Conservation (phyloP, 2,113 vertebrate species). For the Megatriorchis doriae region DNA sequence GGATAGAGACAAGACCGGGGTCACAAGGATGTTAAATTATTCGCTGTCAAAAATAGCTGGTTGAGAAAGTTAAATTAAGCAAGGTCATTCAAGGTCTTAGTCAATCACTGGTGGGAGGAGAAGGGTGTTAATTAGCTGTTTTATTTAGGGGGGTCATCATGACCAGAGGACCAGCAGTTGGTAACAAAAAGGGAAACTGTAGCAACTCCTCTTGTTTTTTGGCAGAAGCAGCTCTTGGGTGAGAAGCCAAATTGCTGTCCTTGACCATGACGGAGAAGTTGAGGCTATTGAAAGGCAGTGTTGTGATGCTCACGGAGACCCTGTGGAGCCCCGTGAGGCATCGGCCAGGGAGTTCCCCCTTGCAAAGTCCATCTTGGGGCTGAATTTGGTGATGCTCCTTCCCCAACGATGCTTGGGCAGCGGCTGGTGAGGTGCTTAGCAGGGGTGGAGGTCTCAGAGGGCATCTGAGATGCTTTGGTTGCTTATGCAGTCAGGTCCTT, state of each 20-base stretch:
- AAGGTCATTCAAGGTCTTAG: conserved; percentile 31
- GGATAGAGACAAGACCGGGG: conserved; percentile 14
- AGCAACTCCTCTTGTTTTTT: not conserved
- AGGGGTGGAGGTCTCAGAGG: not conserved
- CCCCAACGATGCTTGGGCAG: not conserved
- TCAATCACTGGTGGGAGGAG: not conserved
- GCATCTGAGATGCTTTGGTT: not conserved
- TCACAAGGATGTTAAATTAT: conserved; percentile 51
- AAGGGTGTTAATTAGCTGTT: not conserved
- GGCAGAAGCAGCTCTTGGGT: not conserved
- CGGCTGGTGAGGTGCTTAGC: not conserved
- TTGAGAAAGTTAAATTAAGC: conserved; percentile 31
- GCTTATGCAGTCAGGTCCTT: not conserved
- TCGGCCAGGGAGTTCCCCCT: not conserved
- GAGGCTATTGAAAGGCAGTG: not conserved
- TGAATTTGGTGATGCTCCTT: not conserved
- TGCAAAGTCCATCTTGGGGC: not conserved
- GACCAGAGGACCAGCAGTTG: not conserved
- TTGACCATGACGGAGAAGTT: not conserved
- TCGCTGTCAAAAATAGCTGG: conserved; percentile 44
- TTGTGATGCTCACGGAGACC: not conserved
- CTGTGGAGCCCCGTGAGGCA: not conserved
- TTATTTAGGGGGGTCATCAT: not conserved
- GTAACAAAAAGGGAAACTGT: not conserved
- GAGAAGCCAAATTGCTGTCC: not conserved